Conservation (phyloP, 2,888 invertebrate genomes). For the Eilema sororculum region DNA sequence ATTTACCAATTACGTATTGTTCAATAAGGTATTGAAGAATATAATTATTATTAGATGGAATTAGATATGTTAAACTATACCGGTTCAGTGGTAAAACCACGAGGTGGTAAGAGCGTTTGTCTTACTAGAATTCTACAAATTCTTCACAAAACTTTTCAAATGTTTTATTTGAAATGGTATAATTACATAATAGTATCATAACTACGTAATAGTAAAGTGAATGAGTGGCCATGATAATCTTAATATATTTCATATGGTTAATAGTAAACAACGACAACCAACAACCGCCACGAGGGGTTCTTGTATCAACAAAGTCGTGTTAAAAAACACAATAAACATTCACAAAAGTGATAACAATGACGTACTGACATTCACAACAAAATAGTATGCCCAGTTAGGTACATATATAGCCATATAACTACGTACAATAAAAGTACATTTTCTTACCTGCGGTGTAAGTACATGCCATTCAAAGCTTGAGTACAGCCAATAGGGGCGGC, state of each 20-base stretch:
- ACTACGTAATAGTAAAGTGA: too few relatives aligned
- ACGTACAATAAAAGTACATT: slow-evolving; percentile 5
- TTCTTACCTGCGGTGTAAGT: slow-evolving; percentile 18
- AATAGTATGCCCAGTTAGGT: too few relatives aligned
- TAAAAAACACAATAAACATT: neutral
- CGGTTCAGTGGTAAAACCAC: neutral
- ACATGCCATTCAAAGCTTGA: slow-evolving; percentile 17
- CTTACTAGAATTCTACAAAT: neutral
- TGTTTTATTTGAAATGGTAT: too few relatives aligned
- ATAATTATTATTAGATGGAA: neutral
- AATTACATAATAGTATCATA: too few relatives aligned
- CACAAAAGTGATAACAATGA: neutral
- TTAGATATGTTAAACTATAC: neutral
- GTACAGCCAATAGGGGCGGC: slow-evolving; percentile 69
- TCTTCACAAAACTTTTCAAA: too few relatives aligned
- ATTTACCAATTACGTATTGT: slow-evolving; percentile 32
- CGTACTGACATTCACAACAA: neutral
- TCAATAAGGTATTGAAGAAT: slow-evolving; percentile 6
- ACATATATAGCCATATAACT: neutral
- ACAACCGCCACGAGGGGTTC: too few relatives aligned
- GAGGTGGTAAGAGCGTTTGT: neutral
- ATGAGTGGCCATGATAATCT: too few relatives aligned
- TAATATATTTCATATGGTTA: too few relatives aligned
- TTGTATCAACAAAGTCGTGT: neutral
- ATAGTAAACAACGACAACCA: too few relatives aligned